Evolutionary conservation across 2,888 invertebrate genomes (phyloP).

Genomic region (Apotomis betuletana): DNA sequence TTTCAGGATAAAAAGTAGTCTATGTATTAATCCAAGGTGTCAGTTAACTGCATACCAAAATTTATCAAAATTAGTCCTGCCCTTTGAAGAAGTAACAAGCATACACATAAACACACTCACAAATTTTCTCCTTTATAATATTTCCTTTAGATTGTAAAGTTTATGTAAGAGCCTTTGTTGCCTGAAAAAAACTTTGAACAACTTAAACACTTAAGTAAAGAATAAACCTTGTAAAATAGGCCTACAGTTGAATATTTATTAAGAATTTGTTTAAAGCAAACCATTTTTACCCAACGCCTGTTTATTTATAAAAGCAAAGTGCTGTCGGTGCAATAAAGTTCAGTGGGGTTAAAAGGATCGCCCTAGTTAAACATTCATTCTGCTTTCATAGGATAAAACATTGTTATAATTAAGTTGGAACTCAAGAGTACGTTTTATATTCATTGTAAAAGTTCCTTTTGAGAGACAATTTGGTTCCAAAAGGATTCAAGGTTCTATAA

Average conservation of each 20-base stretch:
- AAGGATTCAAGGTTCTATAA: not conserved
- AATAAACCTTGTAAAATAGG: not conserved
- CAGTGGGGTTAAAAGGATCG: slow-evolving; percentile 30
- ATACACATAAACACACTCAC: too few relatives aligned
- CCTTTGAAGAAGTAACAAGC: too few relatives aligned
- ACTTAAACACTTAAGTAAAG: not conserved
- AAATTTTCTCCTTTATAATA: too few relatives aligned
- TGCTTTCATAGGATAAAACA: slow-evolving; percentile 30
- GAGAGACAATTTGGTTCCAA: not conserved
- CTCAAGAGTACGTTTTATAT: slow-evolving; percentile 12
- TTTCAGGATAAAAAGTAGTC: too few relatives aligned
- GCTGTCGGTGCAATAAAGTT: slow-evolving; percentile 37
- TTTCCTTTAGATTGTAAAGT: too few relatives aligned
- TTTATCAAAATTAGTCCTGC: too few relatives aligned
- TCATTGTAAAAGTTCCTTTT: slow-evolving; percentile 20
- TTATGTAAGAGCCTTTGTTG: too few relatives aligned
- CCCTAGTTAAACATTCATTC: slow-evolving; percentile 39
- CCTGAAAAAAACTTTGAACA: too few relatives aligned
- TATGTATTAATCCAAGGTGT: too few relatives aligned
- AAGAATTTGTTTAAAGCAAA: slow-evolving; percentile 9
- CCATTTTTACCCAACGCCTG: slow-evolving; percentile 27
- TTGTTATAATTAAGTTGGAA: slow-evolving; percentile 32
- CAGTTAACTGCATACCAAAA: too few relatives aligned
- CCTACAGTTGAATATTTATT: not conserved
- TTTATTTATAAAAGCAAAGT: slow-evolving; percentile 41